Evolutionary conservation across 2,113 vertebrate species (phyloP), one percentile per base, ranked within the genome.

Genomic region (Pteropus alecto): DNA sequence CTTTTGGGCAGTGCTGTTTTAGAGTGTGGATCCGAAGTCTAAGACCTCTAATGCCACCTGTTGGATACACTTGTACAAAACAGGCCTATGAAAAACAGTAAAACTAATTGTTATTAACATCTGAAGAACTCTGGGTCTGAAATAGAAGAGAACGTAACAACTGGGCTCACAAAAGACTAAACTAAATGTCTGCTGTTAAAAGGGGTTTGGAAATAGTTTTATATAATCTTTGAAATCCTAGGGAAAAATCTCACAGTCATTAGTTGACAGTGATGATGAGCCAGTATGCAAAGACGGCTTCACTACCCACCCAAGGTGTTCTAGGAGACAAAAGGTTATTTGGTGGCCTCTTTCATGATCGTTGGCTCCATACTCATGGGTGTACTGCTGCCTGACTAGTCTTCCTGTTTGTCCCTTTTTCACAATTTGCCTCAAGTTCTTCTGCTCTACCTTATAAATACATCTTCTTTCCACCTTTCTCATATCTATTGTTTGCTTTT

Each of bases 41-140:
- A 26, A 84, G 76, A 60, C 61, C 38, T 16, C 74, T 43, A 35
- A 1, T 33, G 97, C 97, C 98, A 95, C 43, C 98, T 97, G 56
- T 95, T 97, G 98, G 98, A 70, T 9, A 84, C 6, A 61, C 3
- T 35, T 10, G 16, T 14, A 73, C 7, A 3, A 76, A 60, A 46
- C 70, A 35, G 46, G 76, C 30, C n/a, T 3, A 0, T 18, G 7
- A 67, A 43, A 51, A 65, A 89, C 0, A 1, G 16, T 19, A 56
- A 87, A 78, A 65, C n/a, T 21, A 16, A 77, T 3, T 2, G 7
- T 43, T n/a, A n/a, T 35, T 24, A 73, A 65, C 0, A 19, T 74
- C 51, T 56, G n/a, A 84, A 73, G 21, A n/a, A 61, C 46, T 81
- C 14, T 10, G 21, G 21, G 5, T 54, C 58, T 51, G 67, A 95